Evolutionary conservation across 2,888 invertebrate genomes (phyloP), one percentile per base, ranked within the genome.

Genomic region (Drosophila atripex): DNA sequence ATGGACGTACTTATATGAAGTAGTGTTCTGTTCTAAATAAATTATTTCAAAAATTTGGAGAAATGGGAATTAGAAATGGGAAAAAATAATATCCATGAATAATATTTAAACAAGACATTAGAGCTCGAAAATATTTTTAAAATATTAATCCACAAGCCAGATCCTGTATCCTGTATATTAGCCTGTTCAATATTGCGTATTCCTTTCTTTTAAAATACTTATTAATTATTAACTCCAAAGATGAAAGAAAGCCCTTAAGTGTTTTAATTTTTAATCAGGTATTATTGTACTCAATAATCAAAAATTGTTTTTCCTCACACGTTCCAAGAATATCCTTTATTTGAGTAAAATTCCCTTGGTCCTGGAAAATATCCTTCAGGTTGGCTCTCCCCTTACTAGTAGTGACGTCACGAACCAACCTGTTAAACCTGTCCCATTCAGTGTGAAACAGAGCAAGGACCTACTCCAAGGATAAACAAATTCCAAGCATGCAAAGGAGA

Each of bases 321-420:
- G 38, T 23, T 14, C n/a, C n/a, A 47, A 47, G 18, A 47, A 28
- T 39, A n/a, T 56, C 16, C 23, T 14, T 5, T 18, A n/a, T 25
- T 6, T 58, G 9, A 28, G 9, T 25, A 46, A 21, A 41, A 45
- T 63, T 49, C 49, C 23, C 38, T 3, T 14, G 16, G n/a, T 28
- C 35, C 55, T 35, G 12, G 7, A 0, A 35, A 66, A 55, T 50
- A 50, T 25, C 35, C 38, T 14, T 18, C n/a, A 21, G 23, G 1
- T 8, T 3, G 7, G 41, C 18, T 11, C 45, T 47, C 61, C 61
- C 70, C 71, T 70, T 0, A 1, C 1, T 9, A 25, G 4, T 30
- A 4, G 32, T 70, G 70, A 70, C 71, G 70, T 61, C 70, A 70
- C 51, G 8, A 5, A 51, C 47, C 56, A 75, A 64, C 58, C 57